These are phyloP conservation scores for Wasmannia auropunctata DNA, from an alignment of 1,140 invertebrate species.

Conservation along the genomic window DNA sequence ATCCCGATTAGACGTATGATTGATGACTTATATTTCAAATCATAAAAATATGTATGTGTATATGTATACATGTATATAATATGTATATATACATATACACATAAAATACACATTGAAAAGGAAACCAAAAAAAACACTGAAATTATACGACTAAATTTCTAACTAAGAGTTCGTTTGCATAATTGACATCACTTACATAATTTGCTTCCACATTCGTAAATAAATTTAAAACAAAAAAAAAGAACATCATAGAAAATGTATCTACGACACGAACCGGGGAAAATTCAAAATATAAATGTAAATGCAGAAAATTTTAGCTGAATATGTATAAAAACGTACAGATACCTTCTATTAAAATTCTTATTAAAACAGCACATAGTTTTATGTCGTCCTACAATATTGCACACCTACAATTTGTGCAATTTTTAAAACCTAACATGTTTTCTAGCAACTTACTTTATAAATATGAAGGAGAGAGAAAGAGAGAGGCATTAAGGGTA, in stretches of 20 bases:
- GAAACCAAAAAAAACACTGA: slow-evolving; percentile 13
- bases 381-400: background rate
- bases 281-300: background rate
- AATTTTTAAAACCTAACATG: slow-evolving; percentile 22
- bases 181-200: background rate
- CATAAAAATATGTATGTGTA: background rate
- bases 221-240: background rate
- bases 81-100: background rate
- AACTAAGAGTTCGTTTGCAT: background rate
- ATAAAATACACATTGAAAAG: slow-evolving; percentile 30
- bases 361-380: background rate
- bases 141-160: slow-evolving; percentile 9
- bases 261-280: background rate
- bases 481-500: slow-evolving; percentile 72
- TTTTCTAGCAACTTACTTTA: slow-evolving; percentile 11
- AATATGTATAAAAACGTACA: background rate
- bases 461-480: slow-evolving; percentile 22
- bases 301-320: background rate
- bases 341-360: background rate
- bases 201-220: background rate
- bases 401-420: background rate
- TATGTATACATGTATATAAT: background rate
- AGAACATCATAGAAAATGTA: background rate
- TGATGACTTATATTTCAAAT: slow-evolving; percentile 55
- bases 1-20: slow-evolving; percentile 76